Evolutionary conservation across 92 coral and sea anemone genomes (phyloP).

Genomic region (Parazoanthus swiftii): DNA sequence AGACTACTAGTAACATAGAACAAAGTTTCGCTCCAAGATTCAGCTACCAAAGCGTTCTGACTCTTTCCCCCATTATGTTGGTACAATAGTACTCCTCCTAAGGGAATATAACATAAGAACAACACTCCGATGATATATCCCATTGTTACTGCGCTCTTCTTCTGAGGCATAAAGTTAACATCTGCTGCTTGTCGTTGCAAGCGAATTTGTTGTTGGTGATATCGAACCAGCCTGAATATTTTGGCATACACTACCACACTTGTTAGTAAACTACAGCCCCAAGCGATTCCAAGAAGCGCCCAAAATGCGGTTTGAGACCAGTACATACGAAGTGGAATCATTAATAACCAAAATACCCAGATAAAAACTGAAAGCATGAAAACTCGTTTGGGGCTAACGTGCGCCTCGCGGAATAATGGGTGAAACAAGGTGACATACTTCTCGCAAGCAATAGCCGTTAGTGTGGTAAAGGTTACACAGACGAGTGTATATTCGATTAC

Average conservation of each 20-base stretch:
- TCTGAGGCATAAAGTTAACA: background rate
- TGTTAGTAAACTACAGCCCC: slow-evolving; percentile 13
- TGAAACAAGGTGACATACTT: slow-evolving; percentile 29
- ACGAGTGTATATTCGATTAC: slow-evolving; percentile 31
- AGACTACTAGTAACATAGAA: slow-evolving; percentile 39
- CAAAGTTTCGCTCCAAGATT: slow-evolving; percentile 34
- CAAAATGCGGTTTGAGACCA: slow-evolving; percentile 1
- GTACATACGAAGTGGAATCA: slow-evolving; percentile 2
- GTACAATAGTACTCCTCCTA: slow-evolving; percentile 22
- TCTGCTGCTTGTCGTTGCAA: background rate
- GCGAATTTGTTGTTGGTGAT: slow-evolving; percentile 24
- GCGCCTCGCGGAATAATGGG: background rate
- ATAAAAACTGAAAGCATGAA: slow-evolving; percentile 10
- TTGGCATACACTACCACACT: slow-evolving; percentile 3
- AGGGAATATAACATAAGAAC: slow-evolving; percentile 9
- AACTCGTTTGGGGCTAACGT: background rate
- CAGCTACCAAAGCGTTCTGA: slow-evolving; percentile 10
- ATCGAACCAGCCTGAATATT: slow-evolving; percentile 20
- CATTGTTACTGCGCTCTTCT: slow-evolving; percentile 28
- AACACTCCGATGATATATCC: slow-evolving; percentile 36
- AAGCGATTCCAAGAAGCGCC: slow-evolving; percentile 27
- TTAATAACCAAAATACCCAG: slow-evolving; percentile 26
- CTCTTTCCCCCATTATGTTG: background rate
- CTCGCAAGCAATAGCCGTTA: slow-evolving; percentile 26
- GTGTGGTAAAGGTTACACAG: slow-evolving; percentile 14